phyloP scores from a whole-genome alignment of 35 echinoderm and acorn worm species.

The Amphiura filiformis region DNA sequence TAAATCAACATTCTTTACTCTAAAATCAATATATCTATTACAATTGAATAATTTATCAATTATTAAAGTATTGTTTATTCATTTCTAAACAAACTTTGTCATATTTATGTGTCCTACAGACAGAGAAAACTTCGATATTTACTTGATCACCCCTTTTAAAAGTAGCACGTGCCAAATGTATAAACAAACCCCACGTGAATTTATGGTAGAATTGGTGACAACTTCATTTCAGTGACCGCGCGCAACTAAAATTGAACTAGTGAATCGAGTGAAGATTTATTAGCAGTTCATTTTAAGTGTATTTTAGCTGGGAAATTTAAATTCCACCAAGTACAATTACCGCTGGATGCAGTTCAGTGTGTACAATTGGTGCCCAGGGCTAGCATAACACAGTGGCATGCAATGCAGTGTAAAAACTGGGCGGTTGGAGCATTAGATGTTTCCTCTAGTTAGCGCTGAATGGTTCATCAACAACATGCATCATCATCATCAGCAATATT shows the following conservation, averaged over 20 bases:
- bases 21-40: not conserved
- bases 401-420: too few species aligned
- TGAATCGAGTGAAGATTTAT: not conserved
- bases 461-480: too few species aligned
- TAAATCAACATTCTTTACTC: not conserved
- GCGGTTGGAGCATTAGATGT: too few species aligned
- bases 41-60: not conserved
- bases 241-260: not conserved
- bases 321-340: not conserved
- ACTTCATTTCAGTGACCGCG: not conserved
- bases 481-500: too few species aligned
- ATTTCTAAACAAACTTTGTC: not conserved
- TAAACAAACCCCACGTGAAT: constrained; percentile 7
- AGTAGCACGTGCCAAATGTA: not conserved
- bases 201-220: not conserved
- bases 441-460: too few species aligned
- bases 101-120: not conserved
- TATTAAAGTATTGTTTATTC: not conserved
- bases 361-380: not conserved
- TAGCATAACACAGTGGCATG: too few species aligned
- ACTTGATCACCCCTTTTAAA: not conserved
- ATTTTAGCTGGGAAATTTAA: not conserved
- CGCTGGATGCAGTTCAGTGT: not conserved
- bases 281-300: not conserved
- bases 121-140: not conserved